Base-by-base conservation (phyloP, 2,888 invertebrate species). In the Ommatoiulus sabulosus region DNA sequence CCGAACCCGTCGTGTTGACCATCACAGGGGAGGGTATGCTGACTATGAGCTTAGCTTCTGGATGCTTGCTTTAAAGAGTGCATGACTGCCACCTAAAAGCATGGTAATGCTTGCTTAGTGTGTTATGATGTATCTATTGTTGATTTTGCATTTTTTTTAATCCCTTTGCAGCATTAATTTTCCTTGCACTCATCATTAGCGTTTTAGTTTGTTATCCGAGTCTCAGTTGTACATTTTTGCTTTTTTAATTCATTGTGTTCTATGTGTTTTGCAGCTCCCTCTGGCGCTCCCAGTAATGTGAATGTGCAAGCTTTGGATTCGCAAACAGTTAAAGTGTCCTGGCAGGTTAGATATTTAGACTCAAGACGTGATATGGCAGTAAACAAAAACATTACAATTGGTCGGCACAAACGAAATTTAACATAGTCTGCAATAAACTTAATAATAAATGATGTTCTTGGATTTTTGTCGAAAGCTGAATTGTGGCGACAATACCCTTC, bases 271-370 rank as follows among this genome's bases (percentile, higher is more conserved):
- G 43, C 88, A 89, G 89, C 86, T 52, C 89, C 89, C 7, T 44
- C 87, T 88, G 89, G 89, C 35, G 46, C 57, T 20, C 89, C 89
- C 44, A 48, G 84, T 35, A 88, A 89, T 57, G 87, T 89, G 15
- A 52, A 87, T 85, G 89, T 89, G n/a, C 87, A 87, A 85, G 87
- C 89, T n/a, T 46, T 89, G 44, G 87, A 89, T 43, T 87, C 89
- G 8, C 84, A 89, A 85, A 88, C 85, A 15, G 84, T 89, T 84
- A 89, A 89, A 88, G 89, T 89, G 44, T 89, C 89, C 7, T 89
- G 89, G 89, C 84, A 87, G 87, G 89, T 89, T 44, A 89, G 57
- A 44, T 43, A 52, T 87, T 57, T 10, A 86, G 48, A 86, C 48
- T 86, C 46, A 48, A 44, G 46, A 80, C 15, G 80, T 35, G 35